These are phyloP conservation scores for Sula dactylatra DNA, from an alignment of 2,113 vertebrate genomes.

Conservation along the genomic window DNA sequence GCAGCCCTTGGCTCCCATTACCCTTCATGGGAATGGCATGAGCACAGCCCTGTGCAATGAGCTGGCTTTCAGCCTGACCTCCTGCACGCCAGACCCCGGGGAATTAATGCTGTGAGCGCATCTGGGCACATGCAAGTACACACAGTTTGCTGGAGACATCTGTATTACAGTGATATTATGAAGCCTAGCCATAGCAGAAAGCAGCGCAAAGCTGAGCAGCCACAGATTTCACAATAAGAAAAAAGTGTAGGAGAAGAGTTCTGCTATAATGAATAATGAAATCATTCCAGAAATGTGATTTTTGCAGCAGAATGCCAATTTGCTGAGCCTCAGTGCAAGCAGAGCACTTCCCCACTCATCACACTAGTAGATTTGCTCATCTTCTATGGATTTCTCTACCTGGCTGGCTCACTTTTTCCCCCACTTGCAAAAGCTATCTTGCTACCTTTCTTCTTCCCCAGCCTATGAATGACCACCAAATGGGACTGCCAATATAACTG, in stretches of 20 bases:
- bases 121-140: not conserved
- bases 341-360: not conserved
- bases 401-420: not conserved
- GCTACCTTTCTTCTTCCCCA: not conserved
- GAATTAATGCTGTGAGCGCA: fast-evolving
- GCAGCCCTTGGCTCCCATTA: not conserved
- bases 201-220: not conserved
- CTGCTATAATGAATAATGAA: not conserved
- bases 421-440: not conserved
- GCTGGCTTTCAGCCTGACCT: not conserved
- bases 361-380: not conserved
- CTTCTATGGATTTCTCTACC: not conserved
- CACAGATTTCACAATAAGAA: not conserved
- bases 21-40: fast-evolving
- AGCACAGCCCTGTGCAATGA: fast-evolving
- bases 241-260: too few species aligned
- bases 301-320: fast-evolving
- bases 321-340: not conserved
- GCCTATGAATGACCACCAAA: not conserved
- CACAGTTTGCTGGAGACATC: too few species aligned
- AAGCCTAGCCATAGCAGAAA: not conserved
- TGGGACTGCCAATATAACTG: not conserved
- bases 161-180: fast-evolving
- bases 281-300: not conserved
- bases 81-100: fast-evolving